Percentiles rank a stretch among this genome's conserved stretches.
phyloP scores from a whole-genome alignment of 2,113 vertebrate genomes.

The Crotalus tigris region DNA sequence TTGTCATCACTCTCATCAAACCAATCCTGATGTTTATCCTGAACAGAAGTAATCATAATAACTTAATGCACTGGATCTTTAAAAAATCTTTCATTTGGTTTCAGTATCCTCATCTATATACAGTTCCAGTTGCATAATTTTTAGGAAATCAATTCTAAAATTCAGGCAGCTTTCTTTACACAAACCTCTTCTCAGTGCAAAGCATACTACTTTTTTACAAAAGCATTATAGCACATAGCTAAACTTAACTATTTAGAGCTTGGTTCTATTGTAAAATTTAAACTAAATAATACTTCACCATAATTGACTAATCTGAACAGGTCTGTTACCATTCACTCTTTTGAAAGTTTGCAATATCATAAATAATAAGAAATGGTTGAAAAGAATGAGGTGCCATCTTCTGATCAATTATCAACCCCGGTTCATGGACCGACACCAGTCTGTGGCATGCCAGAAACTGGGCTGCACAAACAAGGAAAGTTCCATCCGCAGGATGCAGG shows the following conservation, averaged over 20 bases:
- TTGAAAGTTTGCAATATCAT: constrained; percentile 3
- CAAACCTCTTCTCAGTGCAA: not conserved
- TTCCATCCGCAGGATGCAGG: no score
- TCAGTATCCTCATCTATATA: not conserved
- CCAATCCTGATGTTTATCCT: constrained; percentile 13
- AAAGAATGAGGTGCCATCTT: not conserved
- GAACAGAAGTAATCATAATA: not conserved
- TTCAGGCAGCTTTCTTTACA: not conserved
- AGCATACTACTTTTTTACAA: not conserved
- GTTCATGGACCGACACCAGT: no score
- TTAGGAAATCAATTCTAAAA: not conserved
- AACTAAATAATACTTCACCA: not conserved
- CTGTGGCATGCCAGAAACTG: no score
- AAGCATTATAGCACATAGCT: not conserved
- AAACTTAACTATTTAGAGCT: not conserved
- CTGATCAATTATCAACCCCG: not conserved
- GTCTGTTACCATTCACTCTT: not conserved
- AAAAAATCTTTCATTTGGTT: not conserved
- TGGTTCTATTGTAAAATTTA: not conserved
- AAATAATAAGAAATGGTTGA: not conserved
- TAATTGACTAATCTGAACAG: not conserved
- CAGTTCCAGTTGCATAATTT: not conserved
- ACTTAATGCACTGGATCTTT: not conserved
- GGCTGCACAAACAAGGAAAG: no score
- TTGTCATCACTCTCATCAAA: constrained; percentile 9